Evolutionary conservation across 1,140 invertebrate genomes (phyloP).

Genomic region (Drosophila pectinifera): DNA sequence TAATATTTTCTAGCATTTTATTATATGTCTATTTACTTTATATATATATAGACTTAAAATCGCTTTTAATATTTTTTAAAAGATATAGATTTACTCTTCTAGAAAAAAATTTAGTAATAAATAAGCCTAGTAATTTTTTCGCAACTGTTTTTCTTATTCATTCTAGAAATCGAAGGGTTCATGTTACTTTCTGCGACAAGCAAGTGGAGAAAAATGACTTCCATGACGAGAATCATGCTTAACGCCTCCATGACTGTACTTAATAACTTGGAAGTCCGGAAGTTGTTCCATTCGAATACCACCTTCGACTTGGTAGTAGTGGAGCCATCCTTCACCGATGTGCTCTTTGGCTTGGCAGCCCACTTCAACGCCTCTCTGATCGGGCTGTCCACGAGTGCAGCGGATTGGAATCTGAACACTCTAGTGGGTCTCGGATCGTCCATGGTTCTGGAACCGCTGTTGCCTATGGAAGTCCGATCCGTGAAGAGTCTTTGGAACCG

Average conservation of each 20-base stretch:
- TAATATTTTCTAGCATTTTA: too few relatives aligned
- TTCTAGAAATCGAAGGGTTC: too few relatives aligned
- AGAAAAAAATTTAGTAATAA: too few relatives aligned
- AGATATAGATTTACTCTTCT: too few relatives aligned
- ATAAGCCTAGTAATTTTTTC: too few relatives aligned
- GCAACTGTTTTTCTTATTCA: too few relatives aligned
- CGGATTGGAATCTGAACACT: conserved; percentile 57
- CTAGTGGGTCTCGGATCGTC: conserved; percentile 36
- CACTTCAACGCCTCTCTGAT: conserved; percentile 58
- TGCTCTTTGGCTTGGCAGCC: conserved; percentile 43
- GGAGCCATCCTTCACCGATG: conserved; percentile 45
- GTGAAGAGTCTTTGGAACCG: conserved; percentile 30
- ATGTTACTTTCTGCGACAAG: neutral
- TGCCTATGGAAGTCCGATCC: neutral
- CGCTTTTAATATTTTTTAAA: too few relatives aligned
- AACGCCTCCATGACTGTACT: conserved; percentile 43
- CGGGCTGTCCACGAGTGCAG: conserved; percentile 46
- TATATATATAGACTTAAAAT: too few relatives aligned
- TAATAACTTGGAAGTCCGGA: conserved; percentile 32
- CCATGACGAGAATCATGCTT: conserved; percentile 27
- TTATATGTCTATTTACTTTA: too few relatives aligned
- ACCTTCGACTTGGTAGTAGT: conserved; percentile 58
- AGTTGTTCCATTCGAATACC: conserved; percentile 34
- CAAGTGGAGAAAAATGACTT: conserved; percentile 20
- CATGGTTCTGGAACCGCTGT: conserved; percentile 30